Evolutionary conservation across 2,888 invertebrate genomes (phyloP).

Genomic region (Acanthacorydalis orientalis): DNA sequence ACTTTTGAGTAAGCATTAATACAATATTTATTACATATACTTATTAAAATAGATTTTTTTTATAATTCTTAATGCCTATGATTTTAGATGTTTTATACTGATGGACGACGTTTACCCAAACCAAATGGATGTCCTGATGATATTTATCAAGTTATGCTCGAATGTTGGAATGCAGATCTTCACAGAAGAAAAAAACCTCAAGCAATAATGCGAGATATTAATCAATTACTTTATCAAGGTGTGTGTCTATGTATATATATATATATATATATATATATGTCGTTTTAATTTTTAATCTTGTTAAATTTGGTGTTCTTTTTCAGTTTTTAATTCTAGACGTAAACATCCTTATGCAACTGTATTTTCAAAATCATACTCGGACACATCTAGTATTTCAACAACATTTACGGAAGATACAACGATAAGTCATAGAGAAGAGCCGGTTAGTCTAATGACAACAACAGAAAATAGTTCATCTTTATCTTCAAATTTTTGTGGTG

Average conservation of each 20-base stretch:
- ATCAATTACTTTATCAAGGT: conserved; percentile 61
- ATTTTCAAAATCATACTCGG: conserved; percentile 23
- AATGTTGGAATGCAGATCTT: conserved; percentile 66
- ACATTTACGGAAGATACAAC: conserved; percentile 11
- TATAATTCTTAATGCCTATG: too few relatives aligned
- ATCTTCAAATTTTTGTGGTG: conserved; percentile 13
- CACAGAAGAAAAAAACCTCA: conserved; percentile 61
- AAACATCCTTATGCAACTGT: conserved; percentile 40
- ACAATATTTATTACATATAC: too few relatives aligned
- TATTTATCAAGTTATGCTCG: conserved; percentile 58
- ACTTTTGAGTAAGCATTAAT: background rate
- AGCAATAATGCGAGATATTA: conserved; percentile 70
- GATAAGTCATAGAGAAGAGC: conserved; percentile 11
- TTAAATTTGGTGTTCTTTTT: conserved; percentile 9
- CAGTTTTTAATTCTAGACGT: conserved; percentile 43
- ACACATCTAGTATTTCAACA: conserved; percentile 16
- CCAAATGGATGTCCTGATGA: conserved; percentile 54
- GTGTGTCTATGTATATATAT: conserved; percentile 5
- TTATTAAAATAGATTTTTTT: background rate
- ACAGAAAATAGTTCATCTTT: conserved; percentile 15
- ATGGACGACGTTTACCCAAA: conserved; percentile 48
- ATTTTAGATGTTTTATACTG: conserved; percentile 39
- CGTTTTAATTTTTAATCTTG: too few relatives aligned
- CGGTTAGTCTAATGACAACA: conserved; percentile 13
- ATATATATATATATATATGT: too few relatives aligned